These are phyloP conservation scores for Diplazon laetatorius DNA, from an alignment of 2,888 invertebrate species.

Conservation along the genomic window DNA sequence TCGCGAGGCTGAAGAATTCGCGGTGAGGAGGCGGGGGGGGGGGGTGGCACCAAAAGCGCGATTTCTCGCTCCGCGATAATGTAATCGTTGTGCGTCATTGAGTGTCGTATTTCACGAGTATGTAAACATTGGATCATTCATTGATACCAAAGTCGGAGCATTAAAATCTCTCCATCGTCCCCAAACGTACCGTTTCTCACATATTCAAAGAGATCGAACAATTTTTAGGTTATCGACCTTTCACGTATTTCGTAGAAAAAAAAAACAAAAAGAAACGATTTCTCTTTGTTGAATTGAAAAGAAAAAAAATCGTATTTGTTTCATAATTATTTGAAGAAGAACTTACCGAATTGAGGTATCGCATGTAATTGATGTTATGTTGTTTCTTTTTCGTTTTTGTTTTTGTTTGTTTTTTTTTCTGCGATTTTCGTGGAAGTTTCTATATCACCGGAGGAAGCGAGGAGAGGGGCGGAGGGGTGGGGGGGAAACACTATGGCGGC, in stretches of 20 bases:
- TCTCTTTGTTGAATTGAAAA: too few species aligned
- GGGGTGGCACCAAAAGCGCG: constrained; percentile 9
- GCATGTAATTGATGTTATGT: not conserved
- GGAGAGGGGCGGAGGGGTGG: too few species aligned
- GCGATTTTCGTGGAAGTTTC: constrained; percentile 1
- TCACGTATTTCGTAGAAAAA: not conserved
- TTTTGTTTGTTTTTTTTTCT: too few species aligned
- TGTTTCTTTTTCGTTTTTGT: too few species aligned
- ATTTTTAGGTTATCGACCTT: not conserved
- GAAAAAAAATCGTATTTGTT: not conserved
- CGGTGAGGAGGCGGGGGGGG: too few species aligned
- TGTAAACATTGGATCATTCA: constrained; percentile 41
- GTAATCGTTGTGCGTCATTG: constrained; percentile 28
- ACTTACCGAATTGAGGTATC: constrained; percentile 2
- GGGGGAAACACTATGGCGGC: constrained; percentile 58
- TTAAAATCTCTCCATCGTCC: constrained; percentile 5
- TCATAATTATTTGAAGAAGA: not conserved
- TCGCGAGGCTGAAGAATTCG: constrained; percentile 10
- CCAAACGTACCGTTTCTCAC: constrained; percentile 5
- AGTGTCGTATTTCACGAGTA: constrained; percentile 12
- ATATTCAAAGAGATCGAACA: not conserved
- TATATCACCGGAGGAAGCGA: constrained; percentile 23
- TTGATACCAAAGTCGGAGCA: not conserved
- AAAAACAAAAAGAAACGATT: too few species aligned
- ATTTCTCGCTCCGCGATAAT: constrained; percentile 9